Conservation (phyloP, 1,140 invertebrate species). For the Octopus sinensis region DNA sequence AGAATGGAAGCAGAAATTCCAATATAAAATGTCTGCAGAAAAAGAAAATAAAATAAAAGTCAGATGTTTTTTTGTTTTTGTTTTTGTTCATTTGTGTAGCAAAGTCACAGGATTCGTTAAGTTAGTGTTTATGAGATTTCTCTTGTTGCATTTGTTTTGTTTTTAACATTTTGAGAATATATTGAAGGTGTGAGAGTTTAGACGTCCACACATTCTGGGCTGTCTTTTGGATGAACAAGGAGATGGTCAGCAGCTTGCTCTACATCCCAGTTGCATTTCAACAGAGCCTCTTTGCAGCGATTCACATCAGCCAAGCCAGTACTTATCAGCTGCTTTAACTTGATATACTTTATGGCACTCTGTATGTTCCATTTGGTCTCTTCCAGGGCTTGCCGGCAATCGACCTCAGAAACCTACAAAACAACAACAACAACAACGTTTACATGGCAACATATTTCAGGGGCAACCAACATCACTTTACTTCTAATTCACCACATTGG, state of each 20-base stretch:
- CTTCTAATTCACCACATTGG: neutral
- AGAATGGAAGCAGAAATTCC: no score
- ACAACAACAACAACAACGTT: conserved; percentile 11
- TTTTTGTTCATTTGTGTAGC: no score
- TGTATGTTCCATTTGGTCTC: conserved; percentile 85
- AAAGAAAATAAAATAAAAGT: no score
- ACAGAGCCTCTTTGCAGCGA: conserved; percentile 52
- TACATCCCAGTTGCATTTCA: conserved; percentile 55
- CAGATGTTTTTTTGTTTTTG: no score
- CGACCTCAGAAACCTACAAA: conserved; percentile 70
- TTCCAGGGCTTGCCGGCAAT: conserved; percentile 77
- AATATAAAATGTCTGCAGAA: no score
- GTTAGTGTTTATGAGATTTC: no score
- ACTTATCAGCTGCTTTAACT: conserved; percentile 65
- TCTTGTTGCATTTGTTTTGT: no score
- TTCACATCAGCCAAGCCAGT: conserved; percentile 48
- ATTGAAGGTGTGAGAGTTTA: conserved; percentile 13
- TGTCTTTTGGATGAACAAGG: conserved; percentile 38
- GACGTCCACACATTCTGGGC: conserved; percentile 46
- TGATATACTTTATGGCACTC: conserved; percentile 81
- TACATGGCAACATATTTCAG: neutral
- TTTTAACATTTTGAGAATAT: no score
- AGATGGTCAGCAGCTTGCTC: conserved; percentile 55
- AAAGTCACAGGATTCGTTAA: no score
- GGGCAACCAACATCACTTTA: neutral